Base-by-base conservation (phyloP, 1,140 invertebrate species). In the Drosophila truncata region DNA sequence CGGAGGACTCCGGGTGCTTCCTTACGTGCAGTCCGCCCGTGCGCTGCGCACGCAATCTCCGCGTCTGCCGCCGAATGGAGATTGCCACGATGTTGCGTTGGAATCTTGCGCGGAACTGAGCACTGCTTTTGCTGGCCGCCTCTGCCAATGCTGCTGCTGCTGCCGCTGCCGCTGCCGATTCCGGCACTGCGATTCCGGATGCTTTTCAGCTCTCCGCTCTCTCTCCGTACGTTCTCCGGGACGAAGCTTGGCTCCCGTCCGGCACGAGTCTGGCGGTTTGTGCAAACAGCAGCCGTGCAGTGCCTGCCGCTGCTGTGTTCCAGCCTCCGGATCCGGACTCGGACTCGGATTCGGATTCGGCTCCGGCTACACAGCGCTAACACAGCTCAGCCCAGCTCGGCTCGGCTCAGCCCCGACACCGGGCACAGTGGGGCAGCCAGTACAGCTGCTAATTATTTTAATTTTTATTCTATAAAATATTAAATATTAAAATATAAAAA, bases 61-160 rank as follows among this genome's bases (percentile, higher is more conserved):
- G 84, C 84, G 70, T 59, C 64, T 61, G 60, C 76, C 77, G 71
- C 83, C 60, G 80, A 70, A 67, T 71, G 69, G 70, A 83, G 55
- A 84, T 55, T 88, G 84, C 73, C 80, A 90, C 84, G 77, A 78
- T 23, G 80, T 78, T 90, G 66, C 77, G 78, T 82, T 85, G 81
- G 84, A 88, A 88, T 85, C 85, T 90, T 88, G 78, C 78, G 77
- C 77, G 77, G 55, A 74, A 80, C 78, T 80, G 76, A 80, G 52
- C 52, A 16, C 54, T 52, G 70, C 35, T 41, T 3, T 25, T 47
- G 59, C 44, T 41, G 33, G 37, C 27, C 6, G 33, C 50, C 27
- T 31, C 25, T 41, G 52, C 61, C n/a, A 1, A 23, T 16, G 58
- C 27, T 11, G 31, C 2, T 33, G 31, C 31, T 2, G 35, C 3